Evolutionary conservation across 2,797 vertebrate species (phyloP), one percentile per base, ranked within the genome.

Genomic region (Fistularia commersonii): DNA sequence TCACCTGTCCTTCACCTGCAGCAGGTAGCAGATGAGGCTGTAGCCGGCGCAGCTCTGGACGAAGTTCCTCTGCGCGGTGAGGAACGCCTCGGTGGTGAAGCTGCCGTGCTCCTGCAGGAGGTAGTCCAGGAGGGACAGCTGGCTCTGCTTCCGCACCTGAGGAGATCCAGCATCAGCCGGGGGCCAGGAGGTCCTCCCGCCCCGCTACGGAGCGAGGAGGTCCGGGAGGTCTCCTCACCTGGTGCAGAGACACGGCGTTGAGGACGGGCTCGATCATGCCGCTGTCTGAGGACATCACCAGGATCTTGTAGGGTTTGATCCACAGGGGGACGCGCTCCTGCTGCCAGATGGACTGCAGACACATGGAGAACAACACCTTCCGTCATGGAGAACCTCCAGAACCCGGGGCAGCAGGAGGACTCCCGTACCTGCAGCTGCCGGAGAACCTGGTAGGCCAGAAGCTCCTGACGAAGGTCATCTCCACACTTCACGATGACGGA

Each of bases 191-290:
- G n/a, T n/a, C n/a, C n/a, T n/a, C n/a, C n/a, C n/a, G n/a, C n/a
- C n/a, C n/a, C n/a, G n/a, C n/a, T n/a, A n/a, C n/a, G n/a, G n/a
- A n/a, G n/a, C n/a, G n/a, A n/a, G n/a, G n/a, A n/a, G n/a, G n/a
- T n/a, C n/a, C n/a, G n/a, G n/a, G n/a, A n/a, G n/a, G n/a, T n/a
- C n/a, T n/a, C n/a, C 96, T 96, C 74, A 98, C 94, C 80, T 83
- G 95, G 70, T 98, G 95, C 66, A 98, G 93, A 45, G 96, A 98
- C 8, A 98, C 96, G 0, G 96, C 96, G 0, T 96, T 98, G 46
- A 98, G 87, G 45, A 98, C 95, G 0, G 96, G 96, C 80, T 98
- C 95, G 1, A 98, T 98, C 96, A 98, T 97, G 12, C 96, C 96
- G 2, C 94, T 97, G 90, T 98, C 96, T 0, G 94, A 92, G 0